Evolutionary conservation across 2,797 vertebrate genomes (phyloP).

Genomic region (Melanogrammus aeglefinus): DNA sequence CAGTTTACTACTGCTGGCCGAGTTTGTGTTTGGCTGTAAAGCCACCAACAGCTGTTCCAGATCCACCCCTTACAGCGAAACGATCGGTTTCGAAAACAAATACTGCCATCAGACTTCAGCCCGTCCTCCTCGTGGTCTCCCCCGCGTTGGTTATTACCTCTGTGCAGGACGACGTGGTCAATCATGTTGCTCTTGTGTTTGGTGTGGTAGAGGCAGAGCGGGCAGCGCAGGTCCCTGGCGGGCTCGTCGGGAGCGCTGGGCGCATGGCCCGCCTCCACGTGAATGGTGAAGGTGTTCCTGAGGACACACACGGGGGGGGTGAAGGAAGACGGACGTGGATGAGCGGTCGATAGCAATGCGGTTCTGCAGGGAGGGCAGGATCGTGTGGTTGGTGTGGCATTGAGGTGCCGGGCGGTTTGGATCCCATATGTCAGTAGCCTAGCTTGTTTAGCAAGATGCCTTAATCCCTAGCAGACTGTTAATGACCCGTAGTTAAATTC

Average conservation of each 20-base stretch:
- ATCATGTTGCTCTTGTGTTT: slow-evolving; percentile 99
- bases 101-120: neutral
- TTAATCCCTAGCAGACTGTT: no score
- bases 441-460: no score
- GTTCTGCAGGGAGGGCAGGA: no score
- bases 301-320: slow-evolving; percentile 3
- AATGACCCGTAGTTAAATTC: no score
- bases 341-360: neutral
- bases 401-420: no score
- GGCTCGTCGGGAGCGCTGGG: slow-evolving; percentile 80
- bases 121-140: no score
- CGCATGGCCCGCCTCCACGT: slow-evolving; percentile 93
- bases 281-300: slow-evolving; percentile 95
- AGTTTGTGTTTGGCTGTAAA: neutral
- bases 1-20: neutral
- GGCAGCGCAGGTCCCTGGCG: slow-evolving; percentile 93
- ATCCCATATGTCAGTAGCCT: no score
- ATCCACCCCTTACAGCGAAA: neutral
- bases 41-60: neutral
- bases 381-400: no score
- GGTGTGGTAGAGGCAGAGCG: slow-evolving; percentile 98
- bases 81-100: neutral
- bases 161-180: slow-evolving; percentile 95
- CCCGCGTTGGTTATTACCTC: slow-evolving; percentile 75
- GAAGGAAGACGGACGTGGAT: no score